Evolutionary conservation across 2,888 invertebrate genomes (phyloP), one percentile per base, ranked within the genome.

Genomic region (Monoplex corrugatus): DNA sequence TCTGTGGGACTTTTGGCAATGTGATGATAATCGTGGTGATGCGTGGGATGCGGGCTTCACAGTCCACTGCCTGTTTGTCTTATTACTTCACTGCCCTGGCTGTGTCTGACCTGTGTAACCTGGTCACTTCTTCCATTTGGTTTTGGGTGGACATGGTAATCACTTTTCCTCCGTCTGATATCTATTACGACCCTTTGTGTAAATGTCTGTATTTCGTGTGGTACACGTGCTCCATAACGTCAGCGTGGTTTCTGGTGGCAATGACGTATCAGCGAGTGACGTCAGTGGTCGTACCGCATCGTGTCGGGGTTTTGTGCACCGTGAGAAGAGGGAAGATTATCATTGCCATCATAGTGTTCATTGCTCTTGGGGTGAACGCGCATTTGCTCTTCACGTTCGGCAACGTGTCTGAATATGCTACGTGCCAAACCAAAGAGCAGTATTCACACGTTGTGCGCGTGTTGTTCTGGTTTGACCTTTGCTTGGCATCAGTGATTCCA

Each of bases 191-290:
- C n/a, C 75, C 38, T 0, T 75, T 38, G 38, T 75, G 75, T 23
- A 35, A 35, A 0, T 6, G 8, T 23, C 35, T n/a, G 13, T 75
- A n/a, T 38, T 75, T 38, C 35, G 75, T 75, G 38, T n/a, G 38
- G 13, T 75, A 13, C 38, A 38, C 38, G 40, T 75, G 19, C n/a
- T 35, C 75, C 0, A 5, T 80, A 0, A 43, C 78, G 0, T 80
- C 78, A 80, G 40, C 78, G 23, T 80, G 78, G 78, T 43, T 80
- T 43, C 32, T 80, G 28, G 78, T 43, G 43, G 40, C 43, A n/a
- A 43, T 80, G 78, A 80, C 78, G 78, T 80, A 28, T 80, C 78
- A 80, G 78, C 78, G 78, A 43, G 28, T 43, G 78, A 43, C 32
- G 8, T 80, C 78, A 5, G 78, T 80, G 78, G 28, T 80, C 2